A percentile compares a stretch with the other conserved stretches of the same genome.
phyloP scores from a whole-genome alignment of 2,113 vertebrate genomes.

The Alouatta palliata region DNA sequence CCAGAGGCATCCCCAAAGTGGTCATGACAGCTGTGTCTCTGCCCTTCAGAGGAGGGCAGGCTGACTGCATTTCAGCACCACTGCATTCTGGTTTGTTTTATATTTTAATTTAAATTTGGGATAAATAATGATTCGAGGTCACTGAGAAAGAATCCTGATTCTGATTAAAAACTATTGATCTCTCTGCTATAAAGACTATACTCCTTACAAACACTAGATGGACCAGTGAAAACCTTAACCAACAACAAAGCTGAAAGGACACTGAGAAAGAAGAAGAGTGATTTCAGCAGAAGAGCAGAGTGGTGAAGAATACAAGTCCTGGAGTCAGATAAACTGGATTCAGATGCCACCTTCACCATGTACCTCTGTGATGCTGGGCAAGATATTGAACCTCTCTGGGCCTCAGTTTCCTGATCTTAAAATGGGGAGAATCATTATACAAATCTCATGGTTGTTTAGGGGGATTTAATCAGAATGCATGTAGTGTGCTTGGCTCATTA shows the following conservation, averaged over 20 bases:
- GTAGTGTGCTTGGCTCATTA: neutral
- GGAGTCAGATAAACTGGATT: neutral
- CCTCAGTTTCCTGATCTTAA: neutral
- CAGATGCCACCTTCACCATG: neutral
- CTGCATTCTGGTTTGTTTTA: neutral
- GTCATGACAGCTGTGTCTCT: neutral
- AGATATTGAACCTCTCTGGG: neutral
- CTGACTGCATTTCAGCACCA: neutral
- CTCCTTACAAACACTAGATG: neutral
- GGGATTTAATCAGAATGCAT: neutral
- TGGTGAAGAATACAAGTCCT: neutral
- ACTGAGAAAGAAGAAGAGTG: neutral
- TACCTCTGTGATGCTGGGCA: neutral
- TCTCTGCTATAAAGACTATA: neutral
- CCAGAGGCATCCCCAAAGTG: neutral
- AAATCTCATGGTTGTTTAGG: neutral
- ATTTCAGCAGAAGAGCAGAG: neutral
- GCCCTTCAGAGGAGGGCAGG: fast-evolving
- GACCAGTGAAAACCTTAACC: neutral
- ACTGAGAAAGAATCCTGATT: neutral
- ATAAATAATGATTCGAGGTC: neutral
- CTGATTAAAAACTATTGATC: neutral
- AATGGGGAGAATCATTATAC: neutral
- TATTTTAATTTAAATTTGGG: neutral
- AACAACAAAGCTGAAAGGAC: neutral